Conservation (phyloP, 2,113 vertebrate genomes). For the Excalfactoria chinensis region DNA sequence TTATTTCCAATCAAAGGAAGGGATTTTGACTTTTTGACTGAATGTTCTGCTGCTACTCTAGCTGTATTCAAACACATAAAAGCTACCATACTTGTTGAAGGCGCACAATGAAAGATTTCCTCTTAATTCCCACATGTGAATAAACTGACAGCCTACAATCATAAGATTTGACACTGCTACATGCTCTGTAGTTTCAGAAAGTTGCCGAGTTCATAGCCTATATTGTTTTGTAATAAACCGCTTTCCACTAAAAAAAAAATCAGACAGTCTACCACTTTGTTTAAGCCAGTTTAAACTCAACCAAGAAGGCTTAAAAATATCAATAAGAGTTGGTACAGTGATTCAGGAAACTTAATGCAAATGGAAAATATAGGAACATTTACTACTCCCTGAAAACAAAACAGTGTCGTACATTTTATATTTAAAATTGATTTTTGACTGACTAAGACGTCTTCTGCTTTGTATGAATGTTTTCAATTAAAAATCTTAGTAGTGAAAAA, state of each 20-base stretch:
- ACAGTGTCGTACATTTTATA: neutral
- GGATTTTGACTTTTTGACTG: conserved; percentile 8
- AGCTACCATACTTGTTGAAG: neutral
- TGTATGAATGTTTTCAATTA: neutral
- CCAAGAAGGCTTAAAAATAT: neutral
- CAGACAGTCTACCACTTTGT: neutral
- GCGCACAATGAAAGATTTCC: neutral
- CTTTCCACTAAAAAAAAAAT: neutral
- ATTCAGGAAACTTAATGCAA: neutral
- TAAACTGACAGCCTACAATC: neutral
- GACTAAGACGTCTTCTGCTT: neutral
- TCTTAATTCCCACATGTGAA: neutral
- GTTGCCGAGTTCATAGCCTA: neutral
- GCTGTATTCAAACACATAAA: conserved; percentile 34
- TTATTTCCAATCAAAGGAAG: conserved; percentile 26
- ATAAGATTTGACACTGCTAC: neutral
- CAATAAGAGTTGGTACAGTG: neutral
- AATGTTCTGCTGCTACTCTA: neutral
- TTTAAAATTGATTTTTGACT: neutral
- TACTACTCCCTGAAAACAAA: neutral
- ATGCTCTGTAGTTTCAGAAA: conserved; percentile 7
- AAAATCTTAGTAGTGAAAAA: neutral
- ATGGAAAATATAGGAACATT: neutral
- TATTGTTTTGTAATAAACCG: neutral
- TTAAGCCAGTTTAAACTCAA: neutral